phyloP scores from a whole-genome alignment of 2,113 vertebrate species.

The Pterophyllum scalare region DNA sequence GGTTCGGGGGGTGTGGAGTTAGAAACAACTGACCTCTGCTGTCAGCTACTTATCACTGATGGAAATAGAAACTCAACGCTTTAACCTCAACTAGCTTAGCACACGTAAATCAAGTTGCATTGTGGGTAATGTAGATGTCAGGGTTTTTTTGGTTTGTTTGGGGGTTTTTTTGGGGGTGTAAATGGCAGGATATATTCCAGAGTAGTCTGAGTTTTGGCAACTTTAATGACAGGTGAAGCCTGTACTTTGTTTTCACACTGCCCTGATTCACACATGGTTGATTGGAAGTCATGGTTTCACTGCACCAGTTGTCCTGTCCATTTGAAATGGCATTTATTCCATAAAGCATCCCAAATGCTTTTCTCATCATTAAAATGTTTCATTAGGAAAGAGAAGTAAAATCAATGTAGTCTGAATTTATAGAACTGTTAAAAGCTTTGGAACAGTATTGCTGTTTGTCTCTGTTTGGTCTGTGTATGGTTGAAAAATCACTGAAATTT shows the following conservation, averaged over 20 bases:
- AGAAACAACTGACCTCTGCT: neutral
- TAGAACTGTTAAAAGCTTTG: constrained; percentile 10
- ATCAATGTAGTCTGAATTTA: constrained; percentile 35
- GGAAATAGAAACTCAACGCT: neutral
- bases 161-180: too few species aligned
- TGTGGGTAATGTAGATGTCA: neutral
- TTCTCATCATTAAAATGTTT: constrained; percentile 38
- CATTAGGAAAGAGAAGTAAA: constrained; percentile 41
- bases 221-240: neutral
- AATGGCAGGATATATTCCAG: neutral
- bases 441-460: constrained; percentile 6
- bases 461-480: neutral
- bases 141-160: neutral
- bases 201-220: neutral
- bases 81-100: neutral
- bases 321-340: constrained; percentile 14
- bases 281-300: neutral
- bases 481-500: constrained; percentile 20
- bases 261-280: neutral
- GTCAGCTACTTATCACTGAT: neutral
- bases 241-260: neutral
- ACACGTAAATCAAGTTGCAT: neutral
- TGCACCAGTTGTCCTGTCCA: constrained; percentile 30
- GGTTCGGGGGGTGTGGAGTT: neutral
- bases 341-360: constrained; percentile 34